Base-by-base conservation (phyloP, 2,888 invertebrate species). In the Polydrusus tereticollis region DNA sequence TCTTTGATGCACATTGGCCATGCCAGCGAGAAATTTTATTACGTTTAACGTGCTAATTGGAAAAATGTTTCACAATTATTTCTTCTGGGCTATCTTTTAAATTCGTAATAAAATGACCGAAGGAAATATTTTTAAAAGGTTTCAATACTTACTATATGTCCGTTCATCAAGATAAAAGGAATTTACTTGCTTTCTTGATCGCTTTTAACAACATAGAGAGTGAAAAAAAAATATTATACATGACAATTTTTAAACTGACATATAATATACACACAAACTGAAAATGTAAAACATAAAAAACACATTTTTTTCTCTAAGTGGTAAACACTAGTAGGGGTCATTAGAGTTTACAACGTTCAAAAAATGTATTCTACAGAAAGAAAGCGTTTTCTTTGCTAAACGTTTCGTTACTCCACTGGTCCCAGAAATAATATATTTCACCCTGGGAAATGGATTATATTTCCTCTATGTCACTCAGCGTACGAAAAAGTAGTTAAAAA, bases 41-140 rank as follows among this genome's bases (percentile, higher is more conserved):
- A 50, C 50, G 23, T 50, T 50, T 50, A 14, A 14, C 50, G 26
- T 50, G 50, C 50, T 50, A 50, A 50, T 50, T 50, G 23, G n/a
- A 26, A 26, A 7, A 26, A 23, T 2, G 50, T 50, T 50, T 50
- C 23, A 50, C 50, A 18, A 26, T 47, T 21, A 6, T 1, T 26
- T 50, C 50, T 50, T 50, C 0, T 4, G 4, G 14, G 50, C 12
- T 50, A 50, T 50, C 50, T 50, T 26, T 50, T 50, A 50, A 50
- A 50, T 26, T 50, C 26, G 50, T 50, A 50, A 50, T 50, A 50
- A 50, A 50, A 23, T 26, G 50, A 26, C 26, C 50, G 50, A 14
- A 26, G 14, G 50, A 50, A 26, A 26, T 50, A 50, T 50, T n/a
- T 26, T 26, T 50, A 50, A 50, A 50, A 50, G 50, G 50, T 50